Evolutionary conservation across 2,113 vertebrate species (phyloP).

Genomic region (Macrotus californicus): DNA sequence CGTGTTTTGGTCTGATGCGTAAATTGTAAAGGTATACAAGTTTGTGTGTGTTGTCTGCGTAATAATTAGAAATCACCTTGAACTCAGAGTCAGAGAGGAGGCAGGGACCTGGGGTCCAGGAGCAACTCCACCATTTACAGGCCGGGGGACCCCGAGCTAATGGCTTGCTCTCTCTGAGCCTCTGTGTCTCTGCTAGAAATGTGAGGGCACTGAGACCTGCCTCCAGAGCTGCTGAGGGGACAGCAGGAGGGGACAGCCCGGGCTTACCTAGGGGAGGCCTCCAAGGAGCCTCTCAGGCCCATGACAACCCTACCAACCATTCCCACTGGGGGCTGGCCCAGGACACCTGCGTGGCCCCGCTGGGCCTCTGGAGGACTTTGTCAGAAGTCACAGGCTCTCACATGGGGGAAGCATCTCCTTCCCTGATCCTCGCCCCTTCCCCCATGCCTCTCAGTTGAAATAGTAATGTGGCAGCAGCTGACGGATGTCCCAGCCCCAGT

Average conservation of each 20-base stretch:
- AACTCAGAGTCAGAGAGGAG: neutral
- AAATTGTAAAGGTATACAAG: no score
- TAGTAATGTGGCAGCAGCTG: neutral
- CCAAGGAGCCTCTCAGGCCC: neutral
- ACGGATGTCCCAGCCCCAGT: neutral
- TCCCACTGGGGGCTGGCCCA: fast-evolving
- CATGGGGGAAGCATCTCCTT: fast-evolving
- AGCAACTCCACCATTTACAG: fast-evolving
- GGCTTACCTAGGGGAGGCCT: neutral
- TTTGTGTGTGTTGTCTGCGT: neutral
- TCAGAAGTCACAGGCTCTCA: neutral
- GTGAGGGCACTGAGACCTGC: neutral
- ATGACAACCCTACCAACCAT: neutral
- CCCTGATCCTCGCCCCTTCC: neutral
- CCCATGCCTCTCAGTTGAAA: neutral
- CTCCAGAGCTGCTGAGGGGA: neutral
- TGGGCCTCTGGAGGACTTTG: neutral
- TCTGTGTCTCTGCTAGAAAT: neutral
- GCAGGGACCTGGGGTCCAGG: neutral
- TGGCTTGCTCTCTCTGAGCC: neutral
- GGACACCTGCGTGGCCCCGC: neutral
- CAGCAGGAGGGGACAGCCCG: neutral
- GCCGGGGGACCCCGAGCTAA: neutral
- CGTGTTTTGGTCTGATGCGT: neutral
- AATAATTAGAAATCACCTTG: neutral